Evolutionary conservation across 2,113 vertebrate species (phyloP).

Genomic region (Syngnathus typhle): DNA sequence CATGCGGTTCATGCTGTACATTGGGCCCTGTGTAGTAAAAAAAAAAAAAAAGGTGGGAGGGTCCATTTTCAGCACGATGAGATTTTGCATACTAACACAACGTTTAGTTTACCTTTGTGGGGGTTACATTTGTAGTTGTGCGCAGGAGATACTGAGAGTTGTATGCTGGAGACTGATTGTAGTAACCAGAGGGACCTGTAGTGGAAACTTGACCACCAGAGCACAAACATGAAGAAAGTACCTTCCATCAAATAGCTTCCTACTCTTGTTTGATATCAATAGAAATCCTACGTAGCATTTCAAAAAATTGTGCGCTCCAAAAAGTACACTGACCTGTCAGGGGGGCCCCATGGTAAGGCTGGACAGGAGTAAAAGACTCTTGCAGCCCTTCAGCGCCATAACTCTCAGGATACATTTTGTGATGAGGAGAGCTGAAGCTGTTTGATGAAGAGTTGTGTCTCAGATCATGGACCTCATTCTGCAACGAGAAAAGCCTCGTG

Average conservation of each 20-base stretch:
- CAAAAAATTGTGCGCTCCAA: not conserved
- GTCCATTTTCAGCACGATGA: not conserved
- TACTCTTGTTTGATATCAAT: not conserved
- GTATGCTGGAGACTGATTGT: constrained; percentile 90
- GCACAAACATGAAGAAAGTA: not conserved
- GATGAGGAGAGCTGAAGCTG: constrained; percentile 68
- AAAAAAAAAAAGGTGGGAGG: constrained; percentile 1
- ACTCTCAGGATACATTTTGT: constrained; percentile 78
- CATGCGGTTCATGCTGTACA: constrained; percentile 88
- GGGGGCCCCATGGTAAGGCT: constrained; percentile 83
- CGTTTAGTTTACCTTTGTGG: constrained; percentile 81
- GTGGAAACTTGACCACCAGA: constrained; percentile 79
- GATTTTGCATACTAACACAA: not conserved
- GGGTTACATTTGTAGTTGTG: constrained; percentile 86
- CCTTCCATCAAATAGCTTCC: not conserved
- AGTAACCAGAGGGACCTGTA: constrained; percentile 83
- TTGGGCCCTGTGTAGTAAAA: constrained; percentile 70
- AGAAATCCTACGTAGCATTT: not conserved
- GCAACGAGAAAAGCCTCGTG: constrained; percentile 6
- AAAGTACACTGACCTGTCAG: constrained; percentile 75
- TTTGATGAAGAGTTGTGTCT: constrained; percentile 76
- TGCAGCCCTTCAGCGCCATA: constrained; percentile 78
- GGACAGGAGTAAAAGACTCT: constrained; percentile 81
- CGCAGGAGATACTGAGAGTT: constrained; percentile 92
- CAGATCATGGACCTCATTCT: constrained; percentile 95